A percentile compares a stretch with the other conserved stretches of the same genome.
These are phyloP conservation scores for Adela reaumurella DNA, from an alignment of 2,888 invertebrate genomes.

Conservation along the genomic window DNA sequence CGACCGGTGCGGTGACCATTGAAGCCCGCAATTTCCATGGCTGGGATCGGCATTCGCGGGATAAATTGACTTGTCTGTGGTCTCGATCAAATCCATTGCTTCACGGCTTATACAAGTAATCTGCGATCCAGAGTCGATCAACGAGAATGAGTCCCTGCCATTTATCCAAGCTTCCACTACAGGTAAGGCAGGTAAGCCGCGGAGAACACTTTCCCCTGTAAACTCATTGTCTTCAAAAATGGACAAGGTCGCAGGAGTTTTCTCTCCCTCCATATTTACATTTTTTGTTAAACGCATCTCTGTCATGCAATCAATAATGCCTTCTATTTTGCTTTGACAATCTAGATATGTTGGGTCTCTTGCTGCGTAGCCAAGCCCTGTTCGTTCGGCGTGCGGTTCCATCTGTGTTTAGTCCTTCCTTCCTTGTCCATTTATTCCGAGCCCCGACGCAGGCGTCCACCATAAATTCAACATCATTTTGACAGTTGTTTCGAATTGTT, in stretches of 20 bases:
- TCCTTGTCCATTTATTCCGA: background rate
- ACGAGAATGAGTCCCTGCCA: background rate
- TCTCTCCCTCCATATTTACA: background rate
- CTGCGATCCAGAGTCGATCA: slow-evolving; percentile 1
- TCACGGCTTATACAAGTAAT: background rate
- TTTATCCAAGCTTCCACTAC: background rate
- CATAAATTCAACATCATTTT: background rate
- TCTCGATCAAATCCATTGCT: background rate
- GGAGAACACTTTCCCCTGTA: too few relatives aligned
- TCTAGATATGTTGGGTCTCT: background rate
- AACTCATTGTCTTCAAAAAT: background rate
- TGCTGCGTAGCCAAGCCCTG: background rate
- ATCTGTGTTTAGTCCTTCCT: background rate
- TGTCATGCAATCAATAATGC: background rate
- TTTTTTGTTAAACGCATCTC: background rate
- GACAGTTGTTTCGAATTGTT: too few relatives aligned
- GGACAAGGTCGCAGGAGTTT: background rate
- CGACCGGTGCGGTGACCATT: background rate
- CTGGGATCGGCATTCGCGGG: background rate
- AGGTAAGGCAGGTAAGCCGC: background rate
- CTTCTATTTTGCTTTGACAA: background rate
- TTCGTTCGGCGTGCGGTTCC: background rate
- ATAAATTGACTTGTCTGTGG: background rate
- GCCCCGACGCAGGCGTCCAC: background rate
- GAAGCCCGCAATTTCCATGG: background rate